Evolutionary conservation across 2,113 vertebrate genomes (phyloP).

Genomic region (Siphamia tubifer): DNA sequence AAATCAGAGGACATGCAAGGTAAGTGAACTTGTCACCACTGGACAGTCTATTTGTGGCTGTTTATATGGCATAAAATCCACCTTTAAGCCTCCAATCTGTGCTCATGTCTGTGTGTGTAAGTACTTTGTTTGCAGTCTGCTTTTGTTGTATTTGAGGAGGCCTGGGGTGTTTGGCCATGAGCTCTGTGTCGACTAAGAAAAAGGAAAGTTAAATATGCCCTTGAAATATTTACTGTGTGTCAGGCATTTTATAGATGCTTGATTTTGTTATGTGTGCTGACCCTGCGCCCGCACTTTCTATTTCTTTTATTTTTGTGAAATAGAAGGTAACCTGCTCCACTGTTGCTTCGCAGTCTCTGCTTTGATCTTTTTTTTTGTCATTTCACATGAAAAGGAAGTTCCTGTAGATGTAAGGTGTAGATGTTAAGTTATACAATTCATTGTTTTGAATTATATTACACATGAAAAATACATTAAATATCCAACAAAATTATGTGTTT

Average conservation of each 20-base stretch:
- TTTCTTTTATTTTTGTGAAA: constrained; percentile 2
- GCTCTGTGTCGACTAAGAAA: constrained; percentile 18
- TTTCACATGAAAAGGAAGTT: not conserved
- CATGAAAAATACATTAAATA: no score
- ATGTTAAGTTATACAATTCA: no score
- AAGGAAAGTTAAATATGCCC: constrained; percentile 5
- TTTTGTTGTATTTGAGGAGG: constrained; percentile 37
- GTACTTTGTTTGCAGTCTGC: constrained; percentile 47
- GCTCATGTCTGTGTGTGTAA: constrained; percentile 30
- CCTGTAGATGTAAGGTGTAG: no score
- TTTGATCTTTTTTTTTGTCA: constrained; percentile 45
- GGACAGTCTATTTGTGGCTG: constrained; percentile 34
- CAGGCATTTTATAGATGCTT: not conserved
- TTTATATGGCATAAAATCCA: constrained; percentile 36
- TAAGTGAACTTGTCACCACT: constrained; percentile 67
- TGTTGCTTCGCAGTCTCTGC: constrained; percentile 37
- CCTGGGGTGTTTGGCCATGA: constrained; percentile 9
- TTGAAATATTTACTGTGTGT: constrained; percentile 12
- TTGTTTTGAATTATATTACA: no score
- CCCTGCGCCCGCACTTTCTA: not conserved
- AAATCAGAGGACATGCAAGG: constrained; percentile 44
- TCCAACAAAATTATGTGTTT: no score
- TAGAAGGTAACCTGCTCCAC: constrained; percentile 36
- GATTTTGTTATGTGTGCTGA: not conserved
- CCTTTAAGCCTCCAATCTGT: constrained; percentile 4